Conservation (phyloP, 2,797 vertebrate genomes). For the Sebastes miniatus region DNA sequence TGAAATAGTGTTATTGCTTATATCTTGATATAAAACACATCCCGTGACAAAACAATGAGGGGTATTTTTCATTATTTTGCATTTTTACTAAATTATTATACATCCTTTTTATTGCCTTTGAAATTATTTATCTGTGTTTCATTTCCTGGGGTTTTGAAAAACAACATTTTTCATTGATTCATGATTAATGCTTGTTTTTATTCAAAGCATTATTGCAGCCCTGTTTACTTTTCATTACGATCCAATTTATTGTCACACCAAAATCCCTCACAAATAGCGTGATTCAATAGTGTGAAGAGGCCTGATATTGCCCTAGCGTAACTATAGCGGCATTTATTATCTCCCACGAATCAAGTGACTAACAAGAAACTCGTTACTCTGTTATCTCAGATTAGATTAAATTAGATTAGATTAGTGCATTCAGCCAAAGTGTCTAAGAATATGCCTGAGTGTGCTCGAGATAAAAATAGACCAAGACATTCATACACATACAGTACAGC, state of each 20-base stretch:
- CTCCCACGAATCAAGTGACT: conserved; percentile 36
- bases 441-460: conserved; percentile 36
- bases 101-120: background rate
- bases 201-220: background rate
- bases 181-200: background rate
- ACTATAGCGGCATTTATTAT: conserved; percentile 19
- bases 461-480: conserved; percentile 47
- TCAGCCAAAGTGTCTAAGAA: conserved; percentile 43
- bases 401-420: conserved; percentile 38
- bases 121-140: background rate
- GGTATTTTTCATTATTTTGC: background rate
- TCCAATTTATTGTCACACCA: background rate
- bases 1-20: background rate
- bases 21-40: background rate
- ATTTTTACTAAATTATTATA: background rate
- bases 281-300: background rate
- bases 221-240: conserved; percentile 16
- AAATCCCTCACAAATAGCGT: background rate
- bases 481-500: conserved; percentile 26
- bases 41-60: background rate
- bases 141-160: conserved; percentile 7
- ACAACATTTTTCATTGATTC: background rate
- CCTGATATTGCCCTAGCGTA: conserved; percentile 12
- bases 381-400: conserved; percentile 39
- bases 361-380: conserved; percentile 43